Percentiles rank a stretch among this genome's conserved stretches.
Conservation (phyloP, 2,797 vertebrate genomes). For the Cirrhinus mrigala region DNA sequence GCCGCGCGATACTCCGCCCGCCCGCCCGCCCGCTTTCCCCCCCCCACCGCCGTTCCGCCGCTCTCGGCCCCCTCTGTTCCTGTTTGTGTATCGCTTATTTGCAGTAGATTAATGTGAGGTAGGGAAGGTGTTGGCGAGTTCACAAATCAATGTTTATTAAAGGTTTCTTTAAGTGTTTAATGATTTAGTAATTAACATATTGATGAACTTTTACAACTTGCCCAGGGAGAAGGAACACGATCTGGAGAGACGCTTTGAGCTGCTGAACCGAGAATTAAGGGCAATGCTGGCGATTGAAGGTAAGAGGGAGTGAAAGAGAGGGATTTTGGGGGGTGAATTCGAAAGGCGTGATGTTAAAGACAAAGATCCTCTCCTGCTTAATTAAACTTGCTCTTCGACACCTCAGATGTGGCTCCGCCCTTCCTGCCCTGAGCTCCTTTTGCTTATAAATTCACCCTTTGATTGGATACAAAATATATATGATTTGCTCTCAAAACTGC, state of each 20-base stretch:
- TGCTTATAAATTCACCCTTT: neutral
- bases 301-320: slow-evolving; percentile 74
- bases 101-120: slow-evolving; percentile 96
- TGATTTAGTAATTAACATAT: slow-evolving; percentile 99
- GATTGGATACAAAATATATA: neutral
- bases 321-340: slow-evolving; percentile 48
- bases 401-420: neutral
- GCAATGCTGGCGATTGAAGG: slow-evolving; percentile 99
- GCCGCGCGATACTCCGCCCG: slow-evolving; percentile 58
- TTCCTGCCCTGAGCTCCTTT: slow-evolving; percentile 4
- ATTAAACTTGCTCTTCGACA: slow-evolving; percentile 49
- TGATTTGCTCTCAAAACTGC: neutral
- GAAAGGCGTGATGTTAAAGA: slow-evolving; percentile 26
- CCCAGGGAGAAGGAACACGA: slow-evolving; percentile 99
- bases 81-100: slow-evolving; percentile 91
- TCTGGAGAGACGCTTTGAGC: slow-evolving; percentile 97
- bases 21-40: neutral
- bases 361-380: slow-evolving; percentile 49
- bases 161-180: slow-evolving; percentile 98
- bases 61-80: slow-evolving; percentile 27
- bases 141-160: slow-evolving; percentile 96
- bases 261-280: slow-evolving; percentile 95
- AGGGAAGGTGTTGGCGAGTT: slow-evolving; percentile 86
- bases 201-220: slow-evolving; percentile 97
- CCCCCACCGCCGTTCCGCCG: neutral